Conservation (phyloP, 35 echinoderm and acorn worm species). For the Hemicentrotus pulcherrimus region DNA sequence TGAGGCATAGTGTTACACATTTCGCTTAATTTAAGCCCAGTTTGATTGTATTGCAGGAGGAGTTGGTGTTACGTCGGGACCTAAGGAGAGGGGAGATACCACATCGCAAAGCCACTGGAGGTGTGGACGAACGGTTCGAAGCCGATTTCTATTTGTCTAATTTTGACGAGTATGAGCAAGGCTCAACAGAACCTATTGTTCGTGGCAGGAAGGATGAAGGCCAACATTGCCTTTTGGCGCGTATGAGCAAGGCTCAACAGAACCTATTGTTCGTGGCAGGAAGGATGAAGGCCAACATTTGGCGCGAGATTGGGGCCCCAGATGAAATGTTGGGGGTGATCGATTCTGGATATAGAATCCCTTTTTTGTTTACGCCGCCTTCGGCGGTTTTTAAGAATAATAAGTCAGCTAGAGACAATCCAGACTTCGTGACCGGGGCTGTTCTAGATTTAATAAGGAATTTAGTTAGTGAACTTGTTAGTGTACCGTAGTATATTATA, state of each 20-base stretch:
- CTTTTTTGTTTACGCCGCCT: not conserved
- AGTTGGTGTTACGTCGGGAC: not conserved
- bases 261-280: slow-evolving; percentile 26
- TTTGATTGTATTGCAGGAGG: not conserved
- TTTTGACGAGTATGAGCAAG: slow-evolving; percentile 41
- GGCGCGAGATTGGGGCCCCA: not conserved
- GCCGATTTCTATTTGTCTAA: not conserved
- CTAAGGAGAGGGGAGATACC: not conserved
- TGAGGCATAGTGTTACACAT: not conserved
- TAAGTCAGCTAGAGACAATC: not conserved
- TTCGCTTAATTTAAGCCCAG: not conserved
- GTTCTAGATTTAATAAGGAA: slow-evolving; percentile 22
- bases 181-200: not conserved
- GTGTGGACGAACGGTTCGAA: not conserved
- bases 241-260: slow-evolving; percentile 13
- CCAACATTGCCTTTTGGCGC: not conserved
- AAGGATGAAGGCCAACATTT: slow-evolving; percentile 24
- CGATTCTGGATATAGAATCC: not conserved
- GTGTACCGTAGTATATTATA: not conserved
- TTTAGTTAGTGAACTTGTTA: not conserved
- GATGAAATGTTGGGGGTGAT: not conserved
- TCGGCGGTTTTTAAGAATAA: slow-evolving; percentile 7
- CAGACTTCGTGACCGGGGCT: slow-evolving; percentile 2
- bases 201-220: no score
- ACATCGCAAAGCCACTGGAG: no score